Conservation (phyloP, 2,888 invertebrate genomes). For the Polyommatus icarus region DNA sequence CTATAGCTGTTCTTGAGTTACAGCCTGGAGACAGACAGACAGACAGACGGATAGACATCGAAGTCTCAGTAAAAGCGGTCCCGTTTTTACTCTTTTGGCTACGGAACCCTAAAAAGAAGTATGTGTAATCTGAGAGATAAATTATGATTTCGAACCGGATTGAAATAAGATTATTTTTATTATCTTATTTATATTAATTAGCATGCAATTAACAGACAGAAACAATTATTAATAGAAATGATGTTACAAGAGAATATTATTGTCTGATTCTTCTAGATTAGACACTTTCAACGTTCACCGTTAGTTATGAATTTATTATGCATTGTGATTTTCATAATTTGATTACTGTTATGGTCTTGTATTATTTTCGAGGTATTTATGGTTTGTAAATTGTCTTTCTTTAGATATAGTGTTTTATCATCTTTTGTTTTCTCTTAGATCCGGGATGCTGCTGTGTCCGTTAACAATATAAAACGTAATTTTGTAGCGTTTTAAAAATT, state of each 20-base stretch:
- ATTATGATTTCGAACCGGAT: neutral
- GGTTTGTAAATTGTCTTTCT: neutral
- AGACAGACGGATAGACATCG: no score
- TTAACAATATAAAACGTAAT: neutral
- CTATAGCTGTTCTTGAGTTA: no score
- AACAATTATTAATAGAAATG: neutral
- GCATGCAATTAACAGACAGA: neutral
- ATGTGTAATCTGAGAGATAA: neutral
- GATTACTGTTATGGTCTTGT: neutral
- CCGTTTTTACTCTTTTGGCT: no score
- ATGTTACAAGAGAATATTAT: neutral
- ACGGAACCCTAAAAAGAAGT: neutral
- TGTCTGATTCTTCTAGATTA: neutral
- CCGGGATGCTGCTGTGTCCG: neutral
- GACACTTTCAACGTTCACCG: neutral
- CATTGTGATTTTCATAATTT: neutral
- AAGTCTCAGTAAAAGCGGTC: no score
- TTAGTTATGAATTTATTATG: neutral
- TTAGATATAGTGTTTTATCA: neutral
- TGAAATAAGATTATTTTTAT: neutral
- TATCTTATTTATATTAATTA: neutral
- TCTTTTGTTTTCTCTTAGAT: conserved; percentile 12
- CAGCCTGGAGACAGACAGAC: no score
- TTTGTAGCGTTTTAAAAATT: neutral
- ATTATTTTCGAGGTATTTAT: neutral